phyloP scores from a whole-genome alignment of 1,140 invertebrate species.

The Sesamia nonagrioides region DNA sequence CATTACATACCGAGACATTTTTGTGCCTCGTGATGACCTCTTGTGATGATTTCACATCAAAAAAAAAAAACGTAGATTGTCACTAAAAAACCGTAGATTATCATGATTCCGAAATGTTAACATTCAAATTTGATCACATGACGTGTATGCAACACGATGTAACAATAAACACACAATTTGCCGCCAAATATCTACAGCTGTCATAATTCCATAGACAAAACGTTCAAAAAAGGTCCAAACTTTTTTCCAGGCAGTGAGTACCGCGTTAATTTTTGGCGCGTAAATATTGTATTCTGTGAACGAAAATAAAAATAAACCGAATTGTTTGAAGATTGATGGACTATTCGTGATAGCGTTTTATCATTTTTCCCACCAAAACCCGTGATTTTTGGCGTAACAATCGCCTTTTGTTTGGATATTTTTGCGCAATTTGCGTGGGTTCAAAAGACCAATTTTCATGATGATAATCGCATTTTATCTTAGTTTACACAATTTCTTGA shows the following conservation, averaged over 20 bases:
- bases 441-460: slow-evolving; percentile 22
- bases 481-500: slow-evolving; percentile 1
- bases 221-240: not conserved
- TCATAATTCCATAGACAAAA: slow-evolving; percentile 16
- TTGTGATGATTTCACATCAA: too few species aligned
- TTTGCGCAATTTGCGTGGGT: slow-evolving; percentile 11
- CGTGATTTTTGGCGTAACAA: slow-evolving; percentile 20
- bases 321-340: slow-evolving; percentile 11
- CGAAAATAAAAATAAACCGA: not conserved
- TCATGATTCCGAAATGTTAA: too few species aligned
- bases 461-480: slow-evolving; percentile 13
- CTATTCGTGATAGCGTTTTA: slow-evolving; percentile 20
- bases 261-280: slow-evolving; percentile 10
- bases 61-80: too few species aligned
- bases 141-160: too few species aligned
- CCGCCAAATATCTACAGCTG: slow-evolving; percentile 8
- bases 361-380: not conserved
- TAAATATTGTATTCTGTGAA: slow-evolving; percentile 8
- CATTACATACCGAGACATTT: too few species aligned
- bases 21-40: too few species aligned
- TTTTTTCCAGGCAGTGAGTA: not conserved
- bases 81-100: too few species aligned
- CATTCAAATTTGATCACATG: too few species aligned
- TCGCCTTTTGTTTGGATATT: slow-evolving; percentile 3
- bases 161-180: not conserved